Evolutionary conservation across 1,140 invertebrate genomes (phyloP), one percentile per base, ranked within the genome.

Genomic region (Drosophila auraria): DNA sequence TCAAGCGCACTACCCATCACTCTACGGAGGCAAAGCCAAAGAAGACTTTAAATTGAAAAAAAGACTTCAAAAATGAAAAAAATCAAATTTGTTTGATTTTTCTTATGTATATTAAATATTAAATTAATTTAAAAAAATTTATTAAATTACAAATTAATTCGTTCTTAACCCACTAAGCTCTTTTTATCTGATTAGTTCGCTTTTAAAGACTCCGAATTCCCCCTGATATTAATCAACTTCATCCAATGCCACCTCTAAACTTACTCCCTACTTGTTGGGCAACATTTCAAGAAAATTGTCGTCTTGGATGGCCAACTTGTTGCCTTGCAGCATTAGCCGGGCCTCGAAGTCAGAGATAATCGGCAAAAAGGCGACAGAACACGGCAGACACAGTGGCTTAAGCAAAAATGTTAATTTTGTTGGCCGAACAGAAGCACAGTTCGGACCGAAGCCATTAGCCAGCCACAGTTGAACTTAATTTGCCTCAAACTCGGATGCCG

Each of bases 261-360:
- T 54, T 14, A 15, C 5, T 12, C 30, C 30, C 27, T n/a, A 30
- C 30, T 65, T 57, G 74, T 74, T 69, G 58, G 30, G 76, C 53
- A 75, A 82, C 60, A 78, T 78, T 82, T 63, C 65, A 1, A 38
- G 40, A 27, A n/a, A 60, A 40, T 63, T 71, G 47, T 59, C 63
- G 53, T 42, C 30, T 23, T 8, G 49, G 33, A 47, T 56, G 58
- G 36, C 25, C 40, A 62, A 81, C 79, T 76, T 81, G 78, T 76
- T 81, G 80, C 80, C 58, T 42, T 38, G n/a, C 42, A 60, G 47
- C 23, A 27, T 45, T 45, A 49, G 47, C 17, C 45, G 20, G 8
- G 36, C 45, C 12, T 20, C 20, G n/a, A 38, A 79, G 68, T 45
- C 36, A 4, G 9, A 72, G 57, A 76, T 78, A 76, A 78, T 76